phyloP scores from a whole-genome alignment of 2,888 invertebrate genomes.

The Meteorus cinctellus region DNA sequence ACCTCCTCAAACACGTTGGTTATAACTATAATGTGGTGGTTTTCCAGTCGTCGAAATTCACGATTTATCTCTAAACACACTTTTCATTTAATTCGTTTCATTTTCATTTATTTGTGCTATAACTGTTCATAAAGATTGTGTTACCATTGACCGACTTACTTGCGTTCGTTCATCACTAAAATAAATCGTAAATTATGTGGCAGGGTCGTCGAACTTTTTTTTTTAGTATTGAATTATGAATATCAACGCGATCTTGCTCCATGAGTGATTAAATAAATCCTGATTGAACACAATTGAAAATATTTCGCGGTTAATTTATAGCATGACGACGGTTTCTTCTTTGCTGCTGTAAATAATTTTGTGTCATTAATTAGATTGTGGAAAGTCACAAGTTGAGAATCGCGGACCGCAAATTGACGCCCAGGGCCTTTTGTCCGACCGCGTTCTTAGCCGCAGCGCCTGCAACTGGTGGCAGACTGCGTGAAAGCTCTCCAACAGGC shows the following conservation, averaged over 20 bases:
- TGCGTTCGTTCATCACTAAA: constrained; percentile 3
- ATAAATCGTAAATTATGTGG: constrained; percentile 15
- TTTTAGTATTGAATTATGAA: background rate
- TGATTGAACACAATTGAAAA: background rate
- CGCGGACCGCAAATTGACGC: background rate
- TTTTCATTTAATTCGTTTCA: background rate
- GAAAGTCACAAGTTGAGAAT: background rate
- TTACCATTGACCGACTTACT: constrained; percentile 26
- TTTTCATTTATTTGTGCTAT: background rate
- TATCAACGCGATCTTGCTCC: background rate
- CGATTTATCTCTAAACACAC: background rate
- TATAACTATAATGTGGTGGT: background rate
- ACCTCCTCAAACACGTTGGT: background rate
- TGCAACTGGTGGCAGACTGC: constrained; percentile 69
- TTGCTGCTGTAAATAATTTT: background rate
- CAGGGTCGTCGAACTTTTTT: background rate
- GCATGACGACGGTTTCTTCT: background rate
- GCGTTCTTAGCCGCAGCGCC: constrained; percentile 52
- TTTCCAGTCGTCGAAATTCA: background rate
- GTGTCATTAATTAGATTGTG: constrained; percentile 26
- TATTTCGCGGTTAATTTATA: background rate
- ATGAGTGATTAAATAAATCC: background rate
- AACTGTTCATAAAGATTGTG: background rate
- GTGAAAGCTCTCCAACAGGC: constrained; percentile 53
- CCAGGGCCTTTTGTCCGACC: constrained; percentile 11